Evolutionary conservation across 2,888 invertebrate species (phyloP).

Genomic region (Liodrosophila aerea): DNA sequence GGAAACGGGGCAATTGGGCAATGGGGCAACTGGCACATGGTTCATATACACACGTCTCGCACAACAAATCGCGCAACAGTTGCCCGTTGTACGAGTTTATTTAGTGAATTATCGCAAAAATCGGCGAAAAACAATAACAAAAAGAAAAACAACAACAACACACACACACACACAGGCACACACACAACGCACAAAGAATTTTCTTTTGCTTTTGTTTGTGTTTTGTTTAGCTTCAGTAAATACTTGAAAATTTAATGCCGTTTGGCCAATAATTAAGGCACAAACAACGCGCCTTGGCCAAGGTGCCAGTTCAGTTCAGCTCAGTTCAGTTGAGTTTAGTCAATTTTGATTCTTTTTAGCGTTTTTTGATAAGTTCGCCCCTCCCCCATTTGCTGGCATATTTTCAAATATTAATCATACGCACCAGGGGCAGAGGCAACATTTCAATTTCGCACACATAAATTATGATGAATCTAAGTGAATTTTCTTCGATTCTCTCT

Average conservation of each 20-base stretch:
- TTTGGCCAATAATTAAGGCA: slow-evolving; percentile 72
- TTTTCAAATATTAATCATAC: slow-evolving; percentile 70
- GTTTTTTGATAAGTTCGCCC: neutral
- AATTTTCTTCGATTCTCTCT: neutral
- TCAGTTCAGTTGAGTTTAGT: slow-evolving; percentile 9
- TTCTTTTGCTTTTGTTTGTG: slow-evolving; percentile 41
- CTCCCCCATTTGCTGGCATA: slow-evolving; percentile 21
- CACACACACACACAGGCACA: neutral
- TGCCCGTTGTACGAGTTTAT: slow-evolving; percentile 53
- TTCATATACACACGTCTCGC: slow-evolving; percentile 13
- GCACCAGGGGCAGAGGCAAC: slow-evolving; percentile 47
- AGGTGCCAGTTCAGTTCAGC: slow-evolving; percentile 6
- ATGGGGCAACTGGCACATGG: neutral
- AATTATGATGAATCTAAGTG: slow-evolving; percentile 30
- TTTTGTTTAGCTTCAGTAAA: slow-evolving; percentile 73
- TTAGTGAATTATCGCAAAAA: slow-evolving; percentile 63
- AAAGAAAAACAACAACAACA: neutral
- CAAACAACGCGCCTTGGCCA: slow-evolving; percentile 46
- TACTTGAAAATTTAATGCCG: slow-evolving; percentile 75
- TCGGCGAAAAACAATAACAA: slow-evolving; percentile 7
- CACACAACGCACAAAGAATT: slow-evolving; percentile 33
- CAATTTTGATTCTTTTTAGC: neutral
- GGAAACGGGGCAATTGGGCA: slow-evolving; percentile 3
- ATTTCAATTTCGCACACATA: slow-evolving; percentile 25
- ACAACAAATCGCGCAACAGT: slow-evolving; percentile 22